These are phyloP conservation scores for Balanococcus diminutus DNA, from an alignment of 2,888 invertebrate species.

Conservation along the genomic window DNA sequence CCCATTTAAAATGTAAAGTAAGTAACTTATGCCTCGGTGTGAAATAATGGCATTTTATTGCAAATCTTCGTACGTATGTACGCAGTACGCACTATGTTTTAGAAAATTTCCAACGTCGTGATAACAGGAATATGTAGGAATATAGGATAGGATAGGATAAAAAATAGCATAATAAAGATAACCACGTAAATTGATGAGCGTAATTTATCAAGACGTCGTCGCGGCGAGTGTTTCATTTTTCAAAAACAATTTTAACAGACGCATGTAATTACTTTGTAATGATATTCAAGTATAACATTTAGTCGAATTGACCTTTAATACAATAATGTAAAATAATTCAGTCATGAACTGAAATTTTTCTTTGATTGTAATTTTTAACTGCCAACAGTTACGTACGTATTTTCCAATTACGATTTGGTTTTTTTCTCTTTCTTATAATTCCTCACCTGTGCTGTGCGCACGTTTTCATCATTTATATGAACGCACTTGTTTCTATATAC, in stretches of 20 bases:
- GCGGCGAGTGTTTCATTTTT: constrained; percentile 26
- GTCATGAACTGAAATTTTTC: constrained; percentile 31
- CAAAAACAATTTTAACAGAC: constrained; percentile 20
- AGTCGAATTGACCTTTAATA: not conserved
- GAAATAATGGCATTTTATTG: constrained; percentile 13
- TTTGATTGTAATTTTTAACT: constrained; percentile 16
- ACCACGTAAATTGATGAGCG: constrained; percentile 31
- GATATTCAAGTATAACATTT: not conserved
- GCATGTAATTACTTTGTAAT: constrained; percentile 29
- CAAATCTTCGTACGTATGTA: not conserved
- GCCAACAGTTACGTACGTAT: not conserved
- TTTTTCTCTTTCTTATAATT: not conserved
- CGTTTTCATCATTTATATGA: not conserved
- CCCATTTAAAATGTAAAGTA: not conserved
- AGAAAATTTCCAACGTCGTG: constrained; percentile 29
- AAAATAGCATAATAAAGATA: constrained; percentile 37
- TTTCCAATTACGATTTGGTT: not conserved
- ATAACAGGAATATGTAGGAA: constrained; percentile 8
- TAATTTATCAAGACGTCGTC: constrained; percentile 31
- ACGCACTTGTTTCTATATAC: not conserved
- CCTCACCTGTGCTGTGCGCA: too few relatives aligned
- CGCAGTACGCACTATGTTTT: constrained; percentile 13
- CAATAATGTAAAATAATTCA: constrained; percentile 25
- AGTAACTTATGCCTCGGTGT: not conserved
- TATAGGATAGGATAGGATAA: not conserved